Base-by-base conservation (phyloP, 2,797 vertebrate species). In the Darevskia mixta region DNA sequence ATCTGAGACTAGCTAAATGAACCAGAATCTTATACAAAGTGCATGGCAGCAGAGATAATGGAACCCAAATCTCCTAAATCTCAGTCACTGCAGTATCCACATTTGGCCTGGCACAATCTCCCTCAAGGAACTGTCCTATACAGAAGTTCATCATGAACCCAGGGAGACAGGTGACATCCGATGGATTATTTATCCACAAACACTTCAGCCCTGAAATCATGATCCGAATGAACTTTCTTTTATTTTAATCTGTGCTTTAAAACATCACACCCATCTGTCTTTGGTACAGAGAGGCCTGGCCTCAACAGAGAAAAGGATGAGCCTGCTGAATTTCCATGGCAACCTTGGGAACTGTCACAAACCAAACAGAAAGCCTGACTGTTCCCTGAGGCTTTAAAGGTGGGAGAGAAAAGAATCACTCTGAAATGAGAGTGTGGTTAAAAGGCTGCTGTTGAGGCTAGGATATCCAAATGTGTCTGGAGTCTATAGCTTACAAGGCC, bases 311-410 rank as follows among this genome's bases (percentile, higher is more conserved):
- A 75, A 88, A 89, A 90, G 85, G 86, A 89, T 91, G 92, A 94
- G 86, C 86, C 84, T 90, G 87, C 79, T 87, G 80, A 79, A 94
- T 95, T 93, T 89, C 93, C 93, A 91, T 94, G 88, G 91, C 86
- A 95, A 94, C 93, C 29, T 85, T 85, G 86, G 81, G 79, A 89
- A 91, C 86, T 4, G 7, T 32, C 86, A 91, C 85, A 87, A 85
- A 92, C 86, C 2, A 0, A 29, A 87, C 45, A 91, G 85, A 90
- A 88, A 88, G 41, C 76, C 61, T 61, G 79, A 32, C 49, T 82
- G 45, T 45, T 86, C 91, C 87, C 86, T 2, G 80, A 64, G 86
- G 61, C 71, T 93, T 90, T 49, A 82, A 85, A 85, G 77, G 78
- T 13, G 55, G 67, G 17, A 55, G 13, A 25, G 18, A 6, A n/a